Evolutionary conservation across 1,140 invertebrate species (phyloP), one percentile per base, ranked within the genome.

Genomic region (Thaumetopoea pityocampa): DNA sequence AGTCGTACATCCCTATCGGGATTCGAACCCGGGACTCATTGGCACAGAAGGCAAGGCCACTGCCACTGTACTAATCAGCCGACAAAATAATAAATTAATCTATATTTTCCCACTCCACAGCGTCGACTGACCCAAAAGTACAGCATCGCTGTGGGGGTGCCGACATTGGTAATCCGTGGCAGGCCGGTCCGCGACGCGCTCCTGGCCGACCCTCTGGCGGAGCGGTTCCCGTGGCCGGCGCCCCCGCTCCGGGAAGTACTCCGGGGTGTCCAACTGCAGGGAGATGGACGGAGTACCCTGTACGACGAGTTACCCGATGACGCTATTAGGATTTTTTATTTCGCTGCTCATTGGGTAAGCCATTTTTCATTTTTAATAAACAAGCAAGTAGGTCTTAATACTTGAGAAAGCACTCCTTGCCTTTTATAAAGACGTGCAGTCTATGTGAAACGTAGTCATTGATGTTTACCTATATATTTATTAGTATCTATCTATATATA

Each of bases 281-380:
- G 89, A 1, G 87, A 88, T 35, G 86, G 30, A 4, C 51, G 58
- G 4, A 58, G 17, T 22, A 70, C 86, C 62, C 62, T 86, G 14
- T 89, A 90, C 52, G 85, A 87, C 24, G 86, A 89, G 40, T 64
- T 90, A 5, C 80, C 86, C 7, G 85, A 57, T 49, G 86, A 90
- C 47, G 89, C 89, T 46, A 87, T 92, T 33, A 89, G 90, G 60
- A 92, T 91, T 6, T 87, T 94, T 53, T 94, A 94, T 68, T 94
- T 95, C 67, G 92, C 93, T 24, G 93, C 93, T 15, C 90, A 94
- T 69, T 94, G 93, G 93, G 93, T 94, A 77, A 85, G 83, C 38
- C 14, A 28, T n/a, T n/a, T n/a, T n/a, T n/a, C n/a, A n/a, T n/a
- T n/a, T n/a, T n/a, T n/a, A n/a, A n/a, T n/a, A n/a, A n/a, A n/a